phyloP scores from a whole-genome alignment of 2,888 invertebrate species.

The Hylaea fasciaria region DNA sequence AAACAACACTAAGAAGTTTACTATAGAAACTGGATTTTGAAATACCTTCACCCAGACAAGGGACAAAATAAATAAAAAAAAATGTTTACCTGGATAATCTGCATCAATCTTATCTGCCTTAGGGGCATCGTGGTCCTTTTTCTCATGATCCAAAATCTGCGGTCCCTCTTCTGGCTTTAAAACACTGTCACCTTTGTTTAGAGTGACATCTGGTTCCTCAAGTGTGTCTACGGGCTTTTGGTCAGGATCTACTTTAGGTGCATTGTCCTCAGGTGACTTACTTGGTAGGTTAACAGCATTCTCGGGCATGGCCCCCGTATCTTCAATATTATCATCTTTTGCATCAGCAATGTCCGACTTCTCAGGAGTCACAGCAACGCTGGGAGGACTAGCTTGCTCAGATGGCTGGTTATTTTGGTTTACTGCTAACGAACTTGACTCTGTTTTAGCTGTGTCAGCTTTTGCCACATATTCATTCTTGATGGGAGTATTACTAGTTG shows the following conservation, averaged over 20 bases:
- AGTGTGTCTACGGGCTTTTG: slow-evolving; percentile 4
- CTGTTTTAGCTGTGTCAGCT: slow-evolving; percentile 23
- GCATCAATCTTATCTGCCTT: slow-evolving; percentile 39
- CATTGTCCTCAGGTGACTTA: slow-evolving; percentile 13
- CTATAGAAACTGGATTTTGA: too few relatives aligned
- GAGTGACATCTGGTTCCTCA: slow-evolving; percentile 16
- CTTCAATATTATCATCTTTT: slow-evolving; percentile 22
- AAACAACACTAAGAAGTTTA: too few relatives aligned
- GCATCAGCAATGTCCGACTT: slow-evolving; percentile 10
- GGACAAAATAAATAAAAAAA: background rate
- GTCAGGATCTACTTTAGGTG: slow-evolving; percentile 13
- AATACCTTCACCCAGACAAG: too few relatives aligned
- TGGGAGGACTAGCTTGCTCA: slow-evolving; percentile 14
- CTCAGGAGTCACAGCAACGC: slow-evolving; percentile 18
- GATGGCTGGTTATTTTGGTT: slow-evolving; percentile 24
- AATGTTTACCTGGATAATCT: slow-evolving; percentile 49
- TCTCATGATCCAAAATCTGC: too few relatives aligned
- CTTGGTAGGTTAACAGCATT: slow-evolving; percentile 19
- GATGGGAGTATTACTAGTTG: slow-evolving; percentile 4
- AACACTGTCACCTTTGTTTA: slow-evolving; percentile 24
- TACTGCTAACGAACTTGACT: slow-evolving; percentile 24
- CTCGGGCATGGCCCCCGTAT: slow-evolving; percentile 20
- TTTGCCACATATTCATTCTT: slow-evolving; percentile 16
- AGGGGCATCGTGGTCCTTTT: slow-evolving; percentile 43
- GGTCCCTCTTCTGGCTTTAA: slow-evolving; percentile 17